A percentile compares a stretch with the other conserved stretches of the same genome.
Conservation (phyloP, 2,888 invertebrate species). For the Synanthedon formicaeformis region DNA sequence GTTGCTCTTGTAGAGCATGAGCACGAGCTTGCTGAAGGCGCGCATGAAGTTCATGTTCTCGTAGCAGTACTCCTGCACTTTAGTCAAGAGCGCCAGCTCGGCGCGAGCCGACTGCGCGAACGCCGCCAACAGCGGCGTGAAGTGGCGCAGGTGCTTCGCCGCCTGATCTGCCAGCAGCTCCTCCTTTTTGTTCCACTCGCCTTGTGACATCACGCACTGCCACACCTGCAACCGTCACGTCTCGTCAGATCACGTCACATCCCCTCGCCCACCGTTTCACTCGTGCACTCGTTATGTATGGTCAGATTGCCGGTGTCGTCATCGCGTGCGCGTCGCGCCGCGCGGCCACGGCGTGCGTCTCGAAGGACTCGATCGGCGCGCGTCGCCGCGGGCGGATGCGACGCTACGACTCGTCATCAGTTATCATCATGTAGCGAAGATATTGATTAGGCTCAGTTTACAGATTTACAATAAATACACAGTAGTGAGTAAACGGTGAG, state of each 20-base stretch:
- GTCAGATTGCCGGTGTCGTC: constrained; percentile 62
- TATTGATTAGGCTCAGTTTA: no score
- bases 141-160: constrained; percentile 87
- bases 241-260: no score
- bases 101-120: constrained; percentile 89
- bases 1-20: constrained; percentile 96
- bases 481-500: no score
- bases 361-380: constrained; percentile 41
- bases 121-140: constrained; percentile 87
- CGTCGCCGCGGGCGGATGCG: constrained; percentile 17
- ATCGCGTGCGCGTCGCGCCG: constrained; percentile 13
- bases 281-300: neutral
- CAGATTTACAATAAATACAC: no score
- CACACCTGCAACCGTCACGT: constrained; percentile 75
- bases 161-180: constrained; percentile 97
- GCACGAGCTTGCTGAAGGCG: constrained; percentile 96
- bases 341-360: constrained; percentile 11
- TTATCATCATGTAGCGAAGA: constrained; percentile 48
- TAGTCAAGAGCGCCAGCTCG: constrained; percentile 88
- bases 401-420: constrained; percentile 67
- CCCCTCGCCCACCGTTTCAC: no score
- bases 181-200: constrained; percentile 99
- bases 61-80: constrained; percentile 98
- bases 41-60: constrained; percentile 99
- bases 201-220: constrained; percentile 94